A percentile compares a stretch with the other conserved stretches of the same genome.
Conservation (phyloP, 1,140 invertebrate genomes). For the Drosophila nebulosa region DNA sequence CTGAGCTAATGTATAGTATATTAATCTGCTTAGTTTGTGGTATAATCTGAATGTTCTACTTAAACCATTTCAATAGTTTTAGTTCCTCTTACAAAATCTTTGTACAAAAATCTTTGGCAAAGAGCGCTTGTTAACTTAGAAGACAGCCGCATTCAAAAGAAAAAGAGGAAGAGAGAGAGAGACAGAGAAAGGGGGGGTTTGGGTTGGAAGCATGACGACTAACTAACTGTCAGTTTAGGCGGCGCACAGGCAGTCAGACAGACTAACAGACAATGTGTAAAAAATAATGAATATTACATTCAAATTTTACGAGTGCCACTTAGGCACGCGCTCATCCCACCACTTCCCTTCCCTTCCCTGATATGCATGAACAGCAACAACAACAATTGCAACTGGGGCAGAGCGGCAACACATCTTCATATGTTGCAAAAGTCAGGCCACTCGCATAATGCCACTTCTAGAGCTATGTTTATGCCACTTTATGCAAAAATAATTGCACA, state of each 20-base stretch:
- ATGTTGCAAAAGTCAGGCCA: conserved; percentile 73
- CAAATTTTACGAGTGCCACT: conserved; percentile 76
- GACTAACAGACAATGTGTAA: conserved; percentile 63
- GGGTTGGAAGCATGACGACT: conserved; percentile 10
- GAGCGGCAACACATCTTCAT: conserved; percentile 51
- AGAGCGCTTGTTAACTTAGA: background rate
- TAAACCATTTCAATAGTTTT: background rate
- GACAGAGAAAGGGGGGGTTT: conserved; percentile 22
- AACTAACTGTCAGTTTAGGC: conserved; percentile 33
- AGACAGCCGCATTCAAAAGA: conserved; percentile 22
- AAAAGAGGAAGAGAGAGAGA: no score
- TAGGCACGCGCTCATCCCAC: conserved; percentile 55
- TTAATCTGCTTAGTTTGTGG: no score
- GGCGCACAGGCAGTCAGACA: conserved; percentile 1
- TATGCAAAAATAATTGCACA: conserved; percentile 81
- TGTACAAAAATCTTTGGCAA: no score
- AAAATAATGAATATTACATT: conserved; percentile 79
- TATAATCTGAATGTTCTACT: background rate
- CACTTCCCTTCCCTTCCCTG: background rate
- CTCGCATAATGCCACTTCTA: conserved; percentile 80
- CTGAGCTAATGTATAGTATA: no score
- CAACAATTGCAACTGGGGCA: background rate
- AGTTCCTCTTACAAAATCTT: background rate
- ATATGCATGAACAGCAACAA: background rate
- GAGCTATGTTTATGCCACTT: conserved; percentile 80